These are phyloP conservation scores for Erythrolamprus reginae DNA, from an alignment of 2,113 vertebrate genomes.

Conservation along the genomic window DNA sequence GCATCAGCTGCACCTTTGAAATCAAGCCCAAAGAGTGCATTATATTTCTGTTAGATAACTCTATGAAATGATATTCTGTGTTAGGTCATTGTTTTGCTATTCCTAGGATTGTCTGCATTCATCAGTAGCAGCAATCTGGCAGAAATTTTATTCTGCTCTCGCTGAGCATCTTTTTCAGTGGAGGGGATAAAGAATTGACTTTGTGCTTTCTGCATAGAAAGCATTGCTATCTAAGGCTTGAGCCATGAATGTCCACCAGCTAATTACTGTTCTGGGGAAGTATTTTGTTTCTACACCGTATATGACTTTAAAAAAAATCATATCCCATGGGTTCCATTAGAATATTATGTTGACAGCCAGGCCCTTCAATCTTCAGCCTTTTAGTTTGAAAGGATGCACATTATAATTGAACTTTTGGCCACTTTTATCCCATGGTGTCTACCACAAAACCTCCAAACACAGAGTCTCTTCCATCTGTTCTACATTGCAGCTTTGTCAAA, in stretches of 20 bases:
- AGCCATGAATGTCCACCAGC: neutral
- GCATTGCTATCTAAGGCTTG: neutral
- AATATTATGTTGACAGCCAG: slow-evolving; percentile 1
- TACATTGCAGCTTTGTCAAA: slow-evolving; percentile 42
- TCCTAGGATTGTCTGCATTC: neutral
- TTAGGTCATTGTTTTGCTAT: neutral
- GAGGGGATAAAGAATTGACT: neutral
- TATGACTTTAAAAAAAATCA: neutral
- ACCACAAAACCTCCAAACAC: neutral
- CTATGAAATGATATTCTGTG: neutral
- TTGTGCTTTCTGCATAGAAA: neutral
- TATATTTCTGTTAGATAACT: neutral
- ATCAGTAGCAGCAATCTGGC: neutral
- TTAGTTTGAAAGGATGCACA: fast-evolving
- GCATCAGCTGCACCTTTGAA: neutral
- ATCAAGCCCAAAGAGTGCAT: neutral
- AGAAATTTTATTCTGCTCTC: neutral
- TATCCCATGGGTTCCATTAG: neutral
- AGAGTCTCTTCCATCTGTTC: slow-evolving; percentile 54
- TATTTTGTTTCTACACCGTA: neutral
- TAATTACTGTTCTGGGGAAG: neutral
- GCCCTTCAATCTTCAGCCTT: neutral
- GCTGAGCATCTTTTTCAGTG: neutral
- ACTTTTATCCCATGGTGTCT: neutral
- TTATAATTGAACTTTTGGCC: slow-evolving; percentile 10